phyloP scores from a whole-genome alignment of 2,113 vertebrate genomes.

The Pholis gunnellus region DNA sequence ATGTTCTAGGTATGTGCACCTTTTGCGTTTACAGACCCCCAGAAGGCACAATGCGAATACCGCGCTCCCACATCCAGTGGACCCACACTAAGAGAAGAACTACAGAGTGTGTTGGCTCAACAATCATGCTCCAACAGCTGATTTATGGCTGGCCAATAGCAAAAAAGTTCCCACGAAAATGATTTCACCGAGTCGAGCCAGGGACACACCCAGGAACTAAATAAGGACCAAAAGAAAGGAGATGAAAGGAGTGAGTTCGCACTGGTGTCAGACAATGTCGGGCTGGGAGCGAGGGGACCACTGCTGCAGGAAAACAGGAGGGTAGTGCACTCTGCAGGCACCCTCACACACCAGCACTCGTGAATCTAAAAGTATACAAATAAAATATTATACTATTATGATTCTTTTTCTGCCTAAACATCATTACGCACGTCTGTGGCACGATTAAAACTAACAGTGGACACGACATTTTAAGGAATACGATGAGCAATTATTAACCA shows the following conservation, averaged over 20 bases:
- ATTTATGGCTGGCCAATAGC: constrained; percentile 92
- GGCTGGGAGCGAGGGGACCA: constrained; percentile 16
- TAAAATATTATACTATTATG: neutral
- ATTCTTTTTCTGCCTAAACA: neutral
- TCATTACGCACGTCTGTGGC: neutral
- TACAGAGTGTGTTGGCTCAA: constrained; percentile 60
- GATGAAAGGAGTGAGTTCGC: constrained; percentile 27
- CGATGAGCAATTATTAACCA: neutral
- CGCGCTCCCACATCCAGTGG: constrained; percentile 66
- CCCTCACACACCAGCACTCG: constrained; percentile 25
- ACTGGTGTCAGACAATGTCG: constrained; percentile 39
- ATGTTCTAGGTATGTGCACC: constrained; percentile 61
- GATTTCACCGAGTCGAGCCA: constrained; percentile 84
- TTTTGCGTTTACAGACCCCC: constrained; percentile 57
- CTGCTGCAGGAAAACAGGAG: constrained; percentile 37
- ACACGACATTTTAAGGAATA: neutral
- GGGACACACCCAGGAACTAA: constrained; percentile 83
- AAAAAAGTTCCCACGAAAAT: constrained; percentile 85
- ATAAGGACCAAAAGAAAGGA: constrained; percentile 43
- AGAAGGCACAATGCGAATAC: constrained; percentile 86
- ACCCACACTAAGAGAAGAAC: constrained; percentile 8
- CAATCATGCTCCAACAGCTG: constrained; percentile 88
- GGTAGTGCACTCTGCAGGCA: constrained; percentile 66
- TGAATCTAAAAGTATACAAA: neutral
- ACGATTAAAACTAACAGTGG: neutral